Conservation (phyloP, 1,140 invertebrate species). For the Neodiprion pinetum region DNA sequence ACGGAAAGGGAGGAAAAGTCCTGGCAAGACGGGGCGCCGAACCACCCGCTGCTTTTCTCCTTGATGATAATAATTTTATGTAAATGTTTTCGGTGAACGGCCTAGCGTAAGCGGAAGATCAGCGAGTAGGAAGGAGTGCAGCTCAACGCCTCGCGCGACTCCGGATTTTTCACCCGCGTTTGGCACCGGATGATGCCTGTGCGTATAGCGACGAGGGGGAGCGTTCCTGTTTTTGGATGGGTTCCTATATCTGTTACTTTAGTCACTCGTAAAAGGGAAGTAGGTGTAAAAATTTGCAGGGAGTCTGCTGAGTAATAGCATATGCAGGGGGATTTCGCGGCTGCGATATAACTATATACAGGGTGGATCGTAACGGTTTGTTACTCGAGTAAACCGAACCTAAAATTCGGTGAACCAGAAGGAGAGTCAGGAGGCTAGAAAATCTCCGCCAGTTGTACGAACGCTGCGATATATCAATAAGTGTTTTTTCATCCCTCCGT, state of each 20-base stretch:
- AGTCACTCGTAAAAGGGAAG: slow-evolving; percentile 55
- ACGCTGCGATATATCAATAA: not conserved
- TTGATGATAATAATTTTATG: slow-evolving; percentile 59
- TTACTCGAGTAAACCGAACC: not conserved
- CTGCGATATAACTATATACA: slow-evolving; percentile 27
- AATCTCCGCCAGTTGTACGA: not conserved
- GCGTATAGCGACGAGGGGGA: slow-evolving; percentile 19
- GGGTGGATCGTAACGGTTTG: slow-evolving; percentile 6
- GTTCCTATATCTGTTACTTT: slow-evolving; percentile 43
- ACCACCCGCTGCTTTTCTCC: slow-evolving; percentile 13
- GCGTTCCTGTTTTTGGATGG: slow-evolving; percentile 7
- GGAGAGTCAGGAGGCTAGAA: slow-evolving; percentile 6
- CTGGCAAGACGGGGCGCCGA: too few relatives aligned
- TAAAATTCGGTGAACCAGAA: slow-evolving; percentile 5
- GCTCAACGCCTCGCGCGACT: slow-evolving; percentile 22
- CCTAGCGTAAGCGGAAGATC: not conserved
- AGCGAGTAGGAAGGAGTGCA: slow-evolving; percentile 26
- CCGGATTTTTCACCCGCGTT: slow-evolving; percentile 15
- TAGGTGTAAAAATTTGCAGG: slow-evolving; percentile 54
- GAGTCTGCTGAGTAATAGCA: slow-evolving; percentile 36
- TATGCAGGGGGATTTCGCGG: slow-evolving; percentile 43
- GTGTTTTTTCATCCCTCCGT: not conserved
- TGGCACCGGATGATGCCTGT: not conserved
- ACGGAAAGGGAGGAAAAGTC: too few relatives aligned
- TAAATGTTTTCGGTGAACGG: slow-evolving; percentile 42